A percentile compares a stretch with the other conserved stretches of the same genome.
phyloP scores from a whole-genome alignment of 2,113 vertebrate species.

The Tychaedon coryphoeus region DNA sequence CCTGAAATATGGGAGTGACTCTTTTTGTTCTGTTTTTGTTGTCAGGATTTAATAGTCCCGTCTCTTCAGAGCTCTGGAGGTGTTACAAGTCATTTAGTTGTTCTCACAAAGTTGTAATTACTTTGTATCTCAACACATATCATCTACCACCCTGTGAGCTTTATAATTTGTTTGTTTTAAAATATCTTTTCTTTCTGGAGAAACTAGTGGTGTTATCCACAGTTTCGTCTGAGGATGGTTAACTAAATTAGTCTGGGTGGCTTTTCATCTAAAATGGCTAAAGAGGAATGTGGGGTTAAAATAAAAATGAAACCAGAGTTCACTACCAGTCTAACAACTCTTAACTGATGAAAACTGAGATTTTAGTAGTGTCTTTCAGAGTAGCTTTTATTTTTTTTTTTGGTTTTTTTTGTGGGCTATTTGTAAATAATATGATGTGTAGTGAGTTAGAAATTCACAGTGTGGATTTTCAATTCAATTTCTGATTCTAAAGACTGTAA shows the following conservation, averaged over 20 bases:
- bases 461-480: not conserved
- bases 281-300: not conserved
- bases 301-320: not conserved
- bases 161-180: not conserved
- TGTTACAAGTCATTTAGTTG: not conserved
- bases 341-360: not conserved
- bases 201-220: not conserved
- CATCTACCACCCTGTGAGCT: not conserved
- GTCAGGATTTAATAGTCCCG: not conserved
- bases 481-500: not conserved
- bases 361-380: not conserved
- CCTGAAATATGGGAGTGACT: not conserved
- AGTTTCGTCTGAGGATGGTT: not conserved
- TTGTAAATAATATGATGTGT: not conserved
- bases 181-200: not conserved
- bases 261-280: not conserved
- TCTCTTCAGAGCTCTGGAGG: not conserved
- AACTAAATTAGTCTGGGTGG: not conserved
- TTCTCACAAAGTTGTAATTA: not conserved
- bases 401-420: fast-evolving
- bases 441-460: not conserved
- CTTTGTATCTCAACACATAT: not conserved
- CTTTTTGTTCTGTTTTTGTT: not conserved
- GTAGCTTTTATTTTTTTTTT: not conserved
- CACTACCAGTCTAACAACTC: not conserved